phyloP scores from a whole-genome alignment of 2,113 vertebrate genomes.

The Apeltes quadracus region DNA sequence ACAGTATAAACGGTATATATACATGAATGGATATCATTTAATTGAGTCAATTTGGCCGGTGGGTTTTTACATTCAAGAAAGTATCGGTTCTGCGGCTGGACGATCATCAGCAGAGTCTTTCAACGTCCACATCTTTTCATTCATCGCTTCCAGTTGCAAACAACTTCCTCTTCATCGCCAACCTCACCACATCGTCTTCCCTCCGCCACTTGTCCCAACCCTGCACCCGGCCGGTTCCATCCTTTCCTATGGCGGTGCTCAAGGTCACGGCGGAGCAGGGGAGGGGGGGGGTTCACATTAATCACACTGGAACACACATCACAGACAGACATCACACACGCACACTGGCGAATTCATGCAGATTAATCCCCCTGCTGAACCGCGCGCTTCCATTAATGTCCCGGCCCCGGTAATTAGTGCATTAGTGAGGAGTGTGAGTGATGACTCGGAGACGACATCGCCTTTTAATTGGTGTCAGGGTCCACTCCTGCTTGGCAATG shows the following conservation, averaged over 20 bases:
- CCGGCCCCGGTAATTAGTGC: slow-evolving; percentile 79
- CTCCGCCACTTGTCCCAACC: slow-evolving; percentile 43
- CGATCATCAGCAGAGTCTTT: slow-evolving; percentile 28
- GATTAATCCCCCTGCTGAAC: slow-evolving; percentile 78
- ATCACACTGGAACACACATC: slow-evolving; percentile 60
- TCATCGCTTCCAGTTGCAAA: slow-evolving; percentile 33
- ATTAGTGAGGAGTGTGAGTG: slow-evolving; percentile 76
- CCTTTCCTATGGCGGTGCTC: slow-evolving; percentile 69
- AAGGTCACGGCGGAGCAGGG: slow-evolving; percentile 65
- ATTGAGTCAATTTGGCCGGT: slow-evolving; percentile 2
- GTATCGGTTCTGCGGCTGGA: background rate
- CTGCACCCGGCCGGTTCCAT: slow-evolving; percentile 65
- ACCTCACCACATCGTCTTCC: slow-evolving; percentile 33
- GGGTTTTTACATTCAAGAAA: slow-evolving; percentile 14
- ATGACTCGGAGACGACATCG: slow-evolving; percentile 77
- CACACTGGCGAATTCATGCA: slow-evolving; percentile 64
- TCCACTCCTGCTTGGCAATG: slow-evolving; percentile 74
- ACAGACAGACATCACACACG: slow-evolving; percentile 21
- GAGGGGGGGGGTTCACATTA: slow-evolving; percentile 59
- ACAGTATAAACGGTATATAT: background rate
- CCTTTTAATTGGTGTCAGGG: slow-evolving; percentile 81
- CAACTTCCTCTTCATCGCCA: slow-evolving; percentile 31
- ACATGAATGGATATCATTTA: background rate
- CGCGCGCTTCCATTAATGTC: slow-evolving; percentile 80
- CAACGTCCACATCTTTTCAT: slow-evolving; percentile 55